Evolutionary conservation across 2,113 vertebrate species (phyloP).

Genomic region (Microtus montanus): DNA sequence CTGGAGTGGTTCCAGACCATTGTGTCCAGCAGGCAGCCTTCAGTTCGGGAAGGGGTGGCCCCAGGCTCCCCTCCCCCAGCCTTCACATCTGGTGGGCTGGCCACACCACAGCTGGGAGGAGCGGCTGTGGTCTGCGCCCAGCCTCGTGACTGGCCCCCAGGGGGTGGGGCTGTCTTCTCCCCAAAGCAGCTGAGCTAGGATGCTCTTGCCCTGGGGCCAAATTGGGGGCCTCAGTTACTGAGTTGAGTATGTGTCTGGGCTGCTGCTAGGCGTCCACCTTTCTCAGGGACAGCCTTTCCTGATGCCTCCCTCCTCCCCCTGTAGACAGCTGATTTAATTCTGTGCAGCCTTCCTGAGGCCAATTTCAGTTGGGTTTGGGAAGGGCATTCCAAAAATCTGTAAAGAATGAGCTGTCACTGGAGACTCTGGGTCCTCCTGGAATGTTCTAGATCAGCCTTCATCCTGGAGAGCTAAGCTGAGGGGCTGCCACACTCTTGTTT

Average conservation of each 20-base stretch:
- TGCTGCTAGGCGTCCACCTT: not conserved
- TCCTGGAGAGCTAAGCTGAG: not conserved
- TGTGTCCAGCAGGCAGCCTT: constrained; percentile 77
- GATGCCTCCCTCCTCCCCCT: not conserved
- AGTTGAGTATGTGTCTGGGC: not conserved
- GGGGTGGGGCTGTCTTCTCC: constrained; percentile 66
- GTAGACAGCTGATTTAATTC: not conserved
- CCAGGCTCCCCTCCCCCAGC: constrained; percentile 66
- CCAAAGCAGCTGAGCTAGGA: constrained; percentile 27
- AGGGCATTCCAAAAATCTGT: not conserved
- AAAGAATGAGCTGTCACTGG: not conserved
- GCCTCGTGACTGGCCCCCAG: constrained; percentile 74
- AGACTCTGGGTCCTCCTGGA: not conserved
- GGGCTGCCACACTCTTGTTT: not conserved
- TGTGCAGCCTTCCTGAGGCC: not conserved
- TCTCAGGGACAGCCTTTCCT: not conserved
- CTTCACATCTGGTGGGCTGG: constrained; percentile 81
- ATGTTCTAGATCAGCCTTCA: not conserved
- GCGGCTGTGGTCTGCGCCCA: constrained; percentile 70
- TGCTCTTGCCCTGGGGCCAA: constrained; percentile 36
- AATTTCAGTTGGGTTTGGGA: not conserved
- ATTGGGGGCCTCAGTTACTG: not conserved
- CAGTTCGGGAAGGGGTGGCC: constrained; percentile 77
- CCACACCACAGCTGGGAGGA: constrained; percentile 73
- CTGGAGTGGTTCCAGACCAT: constrained; percentile 78